phyloP scores from a whole-genome alignment of 37 sponge, comb jelly and placozoan genomes.

The Bolinopsis microptera region DNA sequence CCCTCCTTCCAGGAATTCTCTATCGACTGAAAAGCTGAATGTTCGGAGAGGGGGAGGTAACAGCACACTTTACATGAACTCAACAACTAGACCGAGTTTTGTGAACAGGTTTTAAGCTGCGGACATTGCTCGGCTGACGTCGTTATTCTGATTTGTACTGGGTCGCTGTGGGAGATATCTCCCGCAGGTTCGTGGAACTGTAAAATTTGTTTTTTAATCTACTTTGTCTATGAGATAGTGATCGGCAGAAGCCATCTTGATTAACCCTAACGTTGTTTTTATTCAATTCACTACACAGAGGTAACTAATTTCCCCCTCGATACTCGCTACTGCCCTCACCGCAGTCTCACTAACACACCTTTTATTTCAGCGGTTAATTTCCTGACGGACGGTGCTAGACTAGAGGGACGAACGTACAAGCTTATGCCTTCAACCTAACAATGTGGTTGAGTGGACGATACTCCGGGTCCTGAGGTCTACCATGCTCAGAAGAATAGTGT shows the following conservation, averaged over 20 bases:
- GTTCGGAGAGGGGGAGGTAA: background rate
- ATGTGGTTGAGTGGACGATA: slow-evolving; percentile 43
- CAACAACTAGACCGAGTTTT: slow-evolving; percentile 59
- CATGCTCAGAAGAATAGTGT: background rate
- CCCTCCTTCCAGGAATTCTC: background rate
- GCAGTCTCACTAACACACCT: too few relatives aligned
- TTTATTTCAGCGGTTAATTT: background rate
- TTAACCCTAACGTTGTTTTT: too few relatives aligned
- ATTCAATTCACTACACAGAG: too few relatives aligned
- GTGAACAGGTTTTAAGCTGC: background rate
- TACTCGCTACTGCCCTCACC: too few relatives aligned
- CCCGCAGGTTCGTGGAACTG: background rate
- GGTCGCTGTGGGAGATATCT: slow-evolving; percentile 53
- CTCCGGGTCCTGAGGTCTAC: background rate
- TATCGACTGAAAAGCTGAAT: background rate
- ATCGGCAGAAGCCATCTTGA: too few relatives aligned
- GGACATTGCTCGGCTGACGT: slow-evolving; percentile 14
- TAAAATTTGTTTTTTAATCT: too few relatives aligned
- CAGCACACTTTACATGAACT: background rate
- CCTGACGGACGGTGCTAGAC: background rate
- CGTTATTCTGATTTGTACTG: background rate
- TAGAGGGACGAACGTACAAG: background rate
- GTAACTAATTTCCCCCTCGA: too few relatives aligned
- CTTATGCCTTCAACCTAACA: background rate
- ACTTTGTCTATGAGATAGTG: too few relatives aligned